Conservation (phyloP, 2,888 invertebrate genomes). For the Mermis nigrescens region DNA sequence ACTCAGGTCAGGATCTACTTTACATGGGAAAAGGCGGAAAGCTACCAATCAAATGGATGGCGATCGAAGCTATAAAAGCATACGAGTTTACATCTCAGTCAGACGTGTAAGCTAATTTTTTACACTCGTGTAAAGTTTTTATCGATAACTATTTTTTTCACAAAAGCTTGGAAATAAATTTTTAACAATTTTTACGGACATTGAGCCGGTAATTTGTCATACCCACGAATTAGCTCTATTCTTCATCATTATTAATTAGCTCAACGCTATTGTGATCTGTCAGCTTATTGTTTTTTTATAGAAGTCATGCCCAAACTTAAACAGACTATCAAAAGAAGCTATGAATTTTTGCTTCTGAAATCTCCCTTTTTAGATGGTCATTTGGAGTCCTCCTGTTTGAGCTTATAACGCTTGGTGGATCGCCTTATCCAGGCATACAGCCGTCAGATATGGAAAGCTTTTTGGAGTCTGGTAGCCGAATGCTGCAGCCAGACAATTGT, state of each 20-base stretch:
- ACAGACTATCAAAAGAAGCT: no score
- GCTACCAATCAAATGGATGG: conserved; percentile 34
- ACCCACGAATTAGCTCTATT: no score
- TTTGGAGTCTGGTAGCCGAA: conserved; percentile 61
- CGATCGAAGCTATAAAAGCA: conserved; percentile 35
- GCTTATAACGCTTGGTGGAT: conserved; percentile 47
- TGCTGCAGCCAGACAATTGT: conserved; percentile 66
- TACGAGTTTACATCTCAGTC: conserved; percentile 36
- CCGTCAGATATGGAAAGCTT: conserved; percentile 23
- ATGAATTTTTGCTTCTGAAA: no score
- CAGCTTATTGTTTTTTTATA: no score
- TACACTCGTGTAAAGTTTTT: no score
- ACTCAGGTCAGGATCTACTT: background rate
- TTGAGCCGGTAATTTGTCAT: no score
- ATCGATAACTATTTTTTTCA: no score
- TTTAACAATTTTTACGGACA: no score
- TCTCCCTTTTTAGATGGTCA: conserved; percentile 39
- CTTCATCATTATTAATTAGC: no score
- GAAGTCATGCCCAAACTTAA: no score
- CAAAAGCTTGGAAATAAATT: no score
- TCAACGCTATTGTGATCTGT: no score
- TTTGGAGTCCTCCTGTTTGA: conserved; percentile 41
- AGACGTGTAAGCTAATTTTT: conserved; percentile 35
- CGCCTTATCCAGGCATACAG: conserved; percentile 46
- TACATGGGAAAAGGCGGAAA: background rate